Conservation (phyloP, 2,797 vertebrate genomes). For the Halcyon smyrnensis region DNA sequence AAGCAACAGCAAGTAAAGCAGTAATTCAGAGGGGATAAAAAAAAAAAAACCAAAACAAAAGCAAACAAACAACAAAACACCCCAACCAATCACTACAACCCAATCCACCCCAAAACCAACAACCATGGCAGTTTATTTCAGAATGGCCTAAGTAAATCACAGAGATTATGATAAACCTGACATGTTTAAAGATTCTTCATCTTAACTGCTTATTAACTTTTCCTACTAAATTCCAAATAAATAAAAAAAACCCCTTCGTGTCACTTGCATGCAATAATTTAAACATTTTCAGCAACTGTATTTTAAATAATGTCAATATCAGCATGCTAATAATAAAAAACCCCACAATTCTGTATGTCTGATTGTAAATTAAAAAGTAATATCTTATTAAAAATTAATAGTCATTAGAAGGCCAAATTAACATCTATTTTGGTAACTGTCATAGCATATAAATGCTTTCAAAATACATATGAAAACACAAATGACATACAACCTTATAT, state of each 20-base stretch:
- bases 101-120: not conserved
- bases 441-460: not conserved
- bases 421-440: conserved; percentile 20
- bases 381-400: conserved; percentile 40
- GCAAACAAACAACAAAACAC: not conserved
- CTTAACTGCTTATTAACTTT: not conserved
- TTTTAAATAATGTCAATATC: not conserved
- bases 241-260: not conserved
- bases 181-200: not conserved
- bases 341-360: not conserved
- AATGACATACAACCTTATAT: not conserved
- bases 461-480: conserved; percentile 26
- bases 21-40: not conserved
- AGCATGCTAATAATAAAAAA: not conserved
- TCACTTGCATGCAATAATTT: not conserved
- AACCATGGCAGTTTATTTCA: conserved; percentile 30
- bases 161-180: not conserved
- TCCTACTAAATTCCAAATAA: not conserved
- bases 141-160: conserved; percentile 8
- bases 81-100: not conserved
- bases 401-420: conserved; percentile 35
- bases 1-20: conserved; percentile 39
- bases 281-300: not conserved
- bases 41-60: not conserved
- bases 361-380: conserved; percentile 1